A percentile compares a stretch with the other conserved stretches of the same genome.
phyloP scores from a whole-genome alignment of 2,888 invertebrate species.

The Hedya salicella region DNA sequence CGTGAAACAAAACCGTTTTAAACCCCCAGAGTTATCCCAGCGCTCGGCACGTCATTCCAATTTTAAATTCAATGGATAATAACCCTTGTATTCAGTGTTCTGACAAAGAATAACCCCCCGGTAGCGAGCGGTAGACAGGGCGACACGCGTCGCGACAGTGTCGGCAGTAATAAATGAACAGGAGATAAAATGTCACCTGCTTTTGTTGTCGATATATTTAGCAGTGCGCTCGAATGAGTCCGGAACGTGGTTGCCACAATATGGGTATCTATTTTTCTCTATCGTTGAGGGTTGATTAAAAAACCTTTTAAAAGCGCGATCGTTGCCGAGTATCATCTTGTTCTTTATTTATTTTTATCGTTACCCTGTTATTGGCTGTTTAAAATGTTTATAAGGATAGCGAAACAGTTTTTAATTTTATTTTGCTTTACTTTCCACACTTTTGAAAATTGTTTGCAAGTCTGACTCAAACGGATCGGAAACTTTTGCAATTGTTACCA shows the following conservation, averaged over 20 bases:
- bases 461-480: no score
- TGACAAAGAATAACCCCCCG: slow-evolving; percentile 12
- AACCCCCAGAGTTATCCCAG: neutral
- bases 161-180: slow-evolving; percentile 20
- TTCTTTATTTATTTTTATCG: neutral
- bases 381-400: no score
- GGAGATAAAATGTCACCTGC: slow-evolving; percentile 28
- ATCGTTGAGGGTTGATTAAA: slow-evolving; percentile 3
- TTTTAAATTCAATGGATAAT: slow-evolving; percentile 17
- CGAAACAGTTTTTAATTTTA: no score
- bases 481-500: no score
- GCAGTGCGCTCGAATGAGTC: neutral
- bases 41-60: neutral
- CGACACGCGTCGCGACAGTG: slow-evolving; percentile 15
- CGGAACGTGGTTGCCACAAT: neutral
- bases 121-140: neutral
- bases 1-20: neutral
- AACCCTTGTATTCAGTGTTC: slow-evolving; percentile 3
- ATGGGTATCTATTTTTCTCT: neutral
- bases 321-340: neutral
- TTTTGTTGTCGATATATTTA: slow-evolving; percentile 7
- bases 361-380: no score
- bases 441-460: no score
- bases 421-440: no score
- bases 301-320: neutral